Evolutionary conservation across 2,797 vertebrate species (phyloP), one percentile per base, ranked within the genome.

Genomic region (Aeoliscus strigatus): DNA sequence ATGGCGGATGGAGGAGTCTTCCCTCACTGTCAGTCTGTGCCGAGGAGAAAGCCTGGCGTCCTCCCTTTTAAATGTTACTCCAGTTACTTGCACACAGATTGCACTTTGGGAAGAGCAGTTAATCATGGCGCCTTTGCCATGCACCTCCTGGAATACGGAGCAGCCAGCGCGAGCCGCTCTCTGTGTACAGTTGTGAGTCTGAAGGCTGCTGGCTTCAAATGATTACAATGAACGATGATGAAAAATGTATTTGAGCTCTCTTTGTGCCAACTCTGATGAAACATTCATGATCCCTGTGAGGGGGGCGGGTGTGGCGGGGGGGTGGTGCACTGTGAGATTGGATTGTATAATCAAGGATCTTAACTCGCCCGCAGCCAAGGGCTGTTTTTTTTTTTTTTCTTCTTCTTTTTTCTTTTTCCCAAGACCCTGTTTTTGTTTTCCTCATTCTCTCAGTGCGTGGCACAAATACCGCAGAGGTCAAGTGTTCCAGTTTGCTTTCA

Each of bases 221-320:
- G 60, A 80, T 71, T 66, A 70, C 40, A 51, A 58, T 55, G 51
- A 73, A 17, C 23, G 24, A 54, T 30, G 43, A 77, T 77, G 40
- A 75, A 77, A 80, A 72, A 79, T 79, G 47, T 38, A 73, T 65
- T 58, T 25, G 27, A 55, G 27, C 38, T 36, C 34, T 53, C 46
- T 73, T 73, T 70, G 66, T 70, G 67, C 61, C 55, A 53, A 9
- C 6, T 21, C 42, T 48, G 48, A 80, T 83, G 50, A 75, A 77
- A 75, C 51, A 71, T 72, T 51, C 17, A 80, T 70, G 60, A 65
- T 64, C 39, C 39, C 53, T 25, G 14, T 49, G 52, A 49, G 38
- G 53, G 31, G 33, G 32, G 17, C 23, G 8, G 43, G 11, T 32
- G 44, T 59, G 69, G 67, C 70, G 51, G n/a, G n/a, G n/a, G n/a